These are phyloP conservation scores for Catagonus wagneri DNA, from an alignment of 2,113 vertebrate species.

Conservation along the genomic window DNA sequence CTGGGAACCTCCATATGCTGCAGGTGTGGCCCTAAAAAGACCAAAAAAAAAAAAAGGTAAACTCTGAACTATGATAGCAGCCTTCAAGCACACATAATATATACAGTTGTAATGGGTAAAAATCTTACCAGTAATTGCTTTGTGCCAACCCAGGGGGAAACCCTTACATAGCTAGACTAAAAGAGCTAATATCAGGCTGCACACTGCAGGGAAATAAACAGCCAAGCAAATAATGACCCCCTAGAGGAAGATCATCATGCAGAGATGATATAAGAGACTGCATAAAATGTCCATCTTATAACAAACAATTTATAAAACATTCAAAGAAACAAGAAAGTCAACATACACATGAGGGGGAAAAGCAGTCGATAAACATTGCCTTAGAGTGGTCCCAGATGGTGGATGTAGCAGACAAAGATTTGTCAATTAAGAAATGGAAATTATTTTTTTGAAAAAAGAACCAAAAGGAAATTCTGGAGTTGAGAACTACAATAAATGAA, in stretches of 20 bases:
- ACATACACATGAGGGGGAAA: not conserved
- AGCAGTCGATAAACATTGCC: not conserved
- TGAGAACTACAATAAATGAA: slow-evolving; percentile 19
- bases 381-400: not conserved
- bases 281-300: slow-evolving; percentile 4
- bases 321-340: not conserved
- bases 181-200: not conserved
- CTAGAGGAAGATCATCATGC: not conserved
- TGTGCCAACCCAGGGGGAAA: not conserved
- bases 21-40: too few relatives aligned
- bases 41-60: too few relatives aligned
- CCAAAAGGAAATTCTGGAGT: slow-evolving; percentile 33
- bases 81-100: not conserved
- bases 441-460: not conserved
- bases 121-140: not conserved
- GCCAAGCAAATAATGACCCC: not conserved
- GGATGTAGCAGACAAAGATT: not conserved
- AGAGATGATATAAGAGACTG: not conserved
- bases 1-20: too few relatives aligned
- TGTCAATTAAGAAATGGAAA: not conserved
- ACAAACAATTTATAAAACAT: slow-evolving; percentile 14
- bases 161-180: not conserved
- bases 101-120: not conserved
- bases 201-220: not conserved
- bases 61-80: not conserved